Evolutionary conservation across 1,140 invertebrate species (phyloP), one percentile per base, ranked within the genome.

Genomic region (Globodera ellingtonae): DNA sequence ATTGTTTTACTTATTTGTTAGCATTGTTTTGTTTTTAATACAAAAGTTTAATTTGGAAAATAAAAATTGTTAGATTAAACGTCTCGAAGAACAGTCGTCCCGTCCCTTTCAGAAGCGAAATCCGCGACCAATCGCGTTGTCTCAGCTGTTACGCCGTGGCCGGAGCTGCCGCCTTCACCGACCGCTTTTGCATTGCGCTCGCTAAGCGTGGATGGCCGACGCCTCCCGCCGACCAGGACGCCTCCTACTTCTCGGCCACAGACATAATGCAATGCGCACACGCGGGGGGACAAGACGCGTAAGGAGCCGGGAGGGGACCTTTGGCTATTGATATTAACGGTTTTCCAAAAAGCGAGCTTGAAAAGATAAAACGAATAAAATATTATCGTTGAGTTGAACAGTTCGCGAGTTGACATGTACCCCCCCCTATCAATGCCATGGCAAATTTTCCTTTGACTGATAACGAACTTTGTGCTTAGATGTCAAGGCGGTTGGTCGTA

Each of bases 51-150:
- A 35, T 1, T 35, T 35, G 35, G 35, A 52, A n/a, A 50, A 74
- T 24, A 48, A 74, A 47, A 56, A 52, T 15, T 52, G 15, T 52
- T 7, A 52, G 4, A 44, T 6, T 69, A 69, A 69, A 69, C n/a
- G 35, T 6, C 10, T 4, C 50, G 50, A 13, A 52, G 24, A 24
- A 24, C 24, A 24, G 24, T 24, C 24, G 24, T 24, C 24, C 15
- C 15, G 65, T 67, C 18, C n/a, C 1, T 18, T 67, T 91, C 65
- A 77, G 65, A 50, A 47, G 69, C 24, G 67, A 77, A 50, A 77
- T 67, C 69, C 75, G 75, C 18, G 77, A 78, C 35, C 77, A 78
- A 18, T 78, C 77, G 18, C 69, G 47, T 6, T 78, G 77, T 59
- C 59, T 62, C 35, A 50, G 46, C 71, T 78, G 77, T 52, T 78